Base-by-base conservation (phyloP, 30 jellyfish, hydroid and myxozoan genomes). In the Hydractinia symbiolongicarpus region DNA sequence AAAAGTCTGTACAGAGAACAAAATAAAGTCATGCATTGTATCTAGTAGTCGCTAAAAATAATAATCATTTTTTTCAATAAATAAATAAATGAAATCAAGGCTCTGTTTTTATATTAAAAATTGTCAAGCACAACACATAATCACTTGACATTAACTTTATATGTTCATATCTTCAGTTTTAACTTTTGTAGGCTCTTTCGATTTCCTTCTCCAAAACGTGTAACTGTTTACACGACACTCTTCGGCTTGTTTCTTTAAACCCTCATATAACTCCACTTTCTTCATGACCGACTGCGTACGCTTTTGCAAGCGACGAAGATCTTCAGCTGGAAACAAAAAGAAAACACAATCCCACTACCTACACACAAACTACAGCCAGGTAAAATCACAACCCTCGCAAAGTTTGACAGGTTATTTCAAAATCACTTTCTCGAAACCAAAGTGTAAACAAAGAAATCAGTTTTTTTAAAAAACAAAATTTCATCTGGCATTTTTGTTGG, bases 281-380 rank as follows among this genome's bases (percentile, higher is more conserved):
- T 81, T 93, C 89, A 84, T 81, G 17, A 93, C 99, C 11, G 99
- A 93, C 52, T 88, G 86, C n/a, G 91, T 88, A 4, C 99, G 86
- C 55, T 74, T 67, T 58, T 87, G 92, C 64, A 87, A 84, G 14
- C 82, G 72, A 67, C 86, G 86, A 8, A 79, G 87, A 61, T 87
- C 99, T 54, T 82, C 81, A 8, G 72, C 95, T 85, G 70, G 7
- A 73, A 71, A 78, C 0, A 66, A 54, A 1, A 67, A 8, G 8
- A 16, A 73, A 50, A 52, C 40, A 8, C 62, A 52, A 9, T 50
- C 40, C 16, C 15, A 79, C 15, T 19, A 8, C n/a, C 83, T n/a
- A 15, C 9, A 51, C 66, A 79, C 10, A 13, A 67, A 52, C 50
- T 17, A 52, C 57, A 54, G 16, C 8, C 7, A 13, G 10, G 5